These are phyloP conservation scores for Styela plicata DNA, from an alignment of 23 tunicate genomes.

Conservation along the genomic window DNA sequence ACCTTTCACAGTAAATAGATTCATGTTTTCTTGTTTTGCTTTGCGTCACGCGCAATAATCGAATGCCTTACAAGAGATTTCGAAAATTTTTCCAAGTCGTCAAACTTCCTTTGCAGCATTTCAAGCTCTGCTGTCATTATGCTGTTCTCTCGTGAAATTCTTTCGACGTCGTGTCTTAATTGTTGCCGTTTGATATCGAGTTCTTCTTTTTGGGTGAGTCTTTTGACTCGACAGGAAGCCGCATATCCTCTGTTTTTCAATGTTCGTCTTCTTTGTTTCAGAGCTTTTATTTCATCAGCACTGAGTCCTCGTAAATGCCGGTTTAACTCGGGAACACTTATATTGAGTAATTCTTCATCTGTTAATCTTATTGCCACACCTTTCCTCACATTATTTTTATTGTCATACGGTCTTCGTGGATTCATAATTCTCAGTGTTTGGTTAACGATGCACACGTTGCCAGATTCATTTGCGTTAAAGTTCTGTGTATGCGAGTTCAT, in stretches of 20 bases:
- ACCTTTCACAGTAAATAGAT: too few relatives aligned
- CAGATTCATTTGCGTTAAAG: background rate
- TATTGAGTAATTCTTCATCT: conserved; percentile 23
- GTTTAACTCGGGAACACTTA: conserved; percentile 28
- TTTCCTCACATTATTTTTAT: background rate
- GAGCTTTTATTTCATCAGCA: conserved; percentile 12
- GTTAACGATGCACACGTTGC: background rate
- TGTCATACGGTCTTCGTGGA: conserved; percentile 20
- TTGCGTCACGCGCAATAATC: background rate
- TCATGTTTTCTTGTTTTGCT: background rate
- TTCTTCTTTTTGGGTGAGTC: conserved; percentile 30
- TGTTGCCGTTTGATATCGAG: conserved; percentile 25
- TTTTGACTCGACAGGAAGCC: conserved; percentile 29
- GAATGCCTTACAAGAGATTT: conserved; percentile 31
- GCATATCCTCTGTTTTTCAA: conserved; percentile 33
- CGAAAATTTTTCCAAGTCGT: conserved; percentile 83
- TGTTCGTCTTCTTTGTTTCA: conserved; percentile 27
- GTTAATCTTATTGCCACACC: conserved; percentile 9
- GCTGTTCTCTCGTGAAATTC: conserved; percentile 70
- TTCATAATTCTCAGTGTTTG: background rate
- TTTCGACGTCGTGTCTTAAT: conserved; percentile 37
- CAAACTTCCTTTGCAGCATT: conserved; percentile 76
- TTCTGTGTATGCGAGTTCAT: background rate
- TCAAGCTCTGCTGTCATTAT: conserved; percentile 75
- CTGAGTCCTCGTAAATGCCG: conserved; percentile 23